Base-by-base conservation (phyloP, 2,797 vertebrate genomes). In the Coracias cyanogaster region DNA sequence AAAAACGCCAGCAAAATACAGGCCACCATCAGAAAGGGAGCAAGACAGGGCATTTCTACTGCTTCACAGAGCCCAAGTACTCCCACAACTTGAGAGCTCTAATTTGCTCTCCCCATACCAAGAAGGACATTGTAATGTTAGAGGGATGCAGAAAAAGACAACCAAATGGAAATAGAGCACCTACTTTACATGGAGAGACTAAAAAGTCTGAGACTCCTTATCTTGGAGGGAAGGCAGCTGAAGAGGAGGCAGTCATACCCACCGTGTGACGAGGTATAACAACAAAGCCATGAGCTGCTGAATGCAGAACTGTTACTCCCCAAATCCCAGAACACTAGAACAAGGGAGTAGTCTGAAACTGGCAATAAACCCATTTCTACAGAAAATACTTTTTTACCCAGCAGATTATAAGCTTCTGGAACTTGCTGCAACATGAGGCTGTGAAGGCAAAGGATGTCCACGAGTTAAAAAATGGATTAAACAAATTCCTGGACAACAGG, bases 391-490 rank as follows among this genome's bases (percentile, higher is more conserved):
- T 58, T 10, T 51, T 70, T 41, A 93, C 43, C 29, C 57, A 73
- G n/a, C n/a, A 88, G 48, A 33, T 81, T 86, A 51, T 9, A 39
- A 60, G 65, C 25, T 88, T 72, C 66, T 81, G 20, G 43, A 93
- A 85, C n/a, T n/a, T 89, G 16, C 10, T 70, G 49, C 74, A 83
- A 93, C 12, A 13, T 5, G 13, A 93, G 21, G 26, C 51, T 82
- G 31, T 62, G 35, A 84, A 76, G 33, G 37, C 33, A 89, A 94
- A 95, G 52, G 20, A 55, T 26, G 31, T 41, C 33, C 35, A n/a
- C 7, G 10, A 25, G 60, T 93, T 91, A 78, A 77, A 70, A 72
- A 84, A 83, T 15, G 21, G 55, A 62, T 89, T 85, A 94, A 86
- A 61, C 64, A 51, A 84, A 74, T 46, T 87, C 39, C 51, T 45